These are phyloP conservation scores for Tiliacea citrago DNA, from an alignment of 2,888 invertebrate genomes.

Conservation along the genomic window DNA sequence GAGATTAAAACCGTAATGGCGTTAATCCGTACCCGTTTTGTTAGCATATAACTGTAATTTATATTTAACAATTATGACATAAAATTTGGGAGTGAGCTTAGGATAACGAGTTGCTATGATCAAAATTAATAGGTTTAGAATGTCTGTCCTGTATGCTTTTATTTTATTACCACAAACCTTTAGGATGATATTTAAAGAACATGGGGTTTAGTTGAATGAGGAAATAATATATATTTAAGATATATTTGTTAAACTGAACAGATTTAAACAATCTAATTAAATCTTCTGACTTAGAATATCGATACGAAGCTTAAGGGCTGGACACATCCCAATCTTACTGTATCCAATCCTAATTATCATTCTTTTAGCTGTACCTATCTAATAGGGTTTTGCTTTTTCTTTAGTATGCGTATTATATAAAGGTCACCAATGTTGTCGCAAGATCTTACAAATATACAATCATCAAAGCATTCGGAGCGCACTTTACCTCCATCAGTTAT, in stretches of 20 bases:
- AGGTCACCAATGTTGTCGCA: neutral
- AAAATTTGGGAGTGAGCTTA: slow-evolving; percentile 22
- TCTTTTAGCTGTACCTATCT: neutral
- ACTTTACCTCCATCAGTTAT: slow-evolving; percentile 17
- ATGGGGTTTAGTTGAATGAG: neutral
- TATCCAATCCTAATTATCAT: neutral
- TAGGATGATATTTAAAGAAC: neutral
- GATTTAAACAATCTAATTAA: neutral
- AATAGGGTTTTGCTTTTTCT: too few species aligned
- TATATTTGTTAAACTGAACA: neutral
- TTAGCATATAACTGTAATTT: slow-evolving; percentile 16
- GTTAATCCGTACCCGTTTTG: slow-evolving; percentile 34
- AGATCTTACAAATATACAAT: neutral
- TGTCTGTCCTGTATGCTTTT: neutral
- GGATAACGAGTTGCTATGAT: slow-evolving; percentile 20
- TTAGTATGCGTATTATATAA: neutral
- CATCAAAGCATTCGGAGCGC: slow-evolving; percentile 7
- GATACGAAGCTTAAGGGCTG: neutral
- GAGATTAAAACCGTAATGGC: slow-evolving; percentile 26
- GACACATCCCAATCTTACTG: neutral
- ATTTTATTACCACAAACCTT: neutral
- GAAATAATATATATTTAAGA: neutral
- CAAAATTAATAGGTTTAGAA: slow-evolving; percentile 1
- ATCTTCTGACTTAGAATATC: neutral
- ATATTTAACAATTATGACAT: slow-evolving; percentile 21